phyloP scores from a whole-genome alignment of 2,113 vertebrate species.

The Engystomops pustulosus region DNA sequence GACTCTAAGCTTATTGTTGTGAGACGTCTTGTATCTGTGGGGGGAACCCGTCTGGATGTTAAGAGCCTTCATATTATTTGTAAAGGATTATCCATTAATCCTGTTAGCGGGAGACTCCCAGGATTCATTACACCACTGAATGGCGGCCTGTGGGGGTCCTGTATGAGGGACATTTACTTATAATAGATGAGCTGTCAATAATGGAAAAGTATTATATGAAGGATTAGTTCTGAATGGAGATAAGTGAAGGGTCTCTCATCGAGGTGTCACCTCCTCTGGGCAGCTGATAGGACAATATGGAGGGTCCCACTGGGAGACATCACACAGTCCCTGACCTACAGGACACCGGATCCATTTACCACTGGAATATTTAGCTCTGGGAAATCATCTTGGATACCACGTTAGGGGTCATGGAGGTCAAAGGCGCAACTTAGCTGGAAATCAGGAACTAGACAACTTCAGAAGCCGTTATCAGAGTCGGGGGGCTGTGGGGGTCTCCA shows the following conservation, averaged over 20 bases:
- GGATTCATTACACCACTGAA: background rate
- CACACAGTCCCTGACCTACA: conserved; percentile 9
- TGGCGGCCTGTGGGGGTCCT: no score
- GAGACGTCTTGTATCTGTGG: background rate
- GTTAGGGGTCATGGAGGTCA: conserved; percentile 65
- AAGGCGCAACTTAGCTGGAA: conserved; percentile 61
- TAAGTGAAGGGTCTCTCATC: conserved; percentile 4
- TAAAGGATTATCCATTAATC: conserved; percentile 7
- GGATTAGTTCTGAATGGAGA: conserved; percentile 33
- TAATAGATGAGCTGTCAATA: conserved; percentile 47
- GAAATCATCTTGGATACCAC: conserved; percentile 46
- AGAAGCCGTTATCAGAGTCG: conserved; percentile 7
- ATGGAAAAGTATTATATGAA: background rate
- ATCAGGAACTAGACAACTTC: conserved; percentile 36
- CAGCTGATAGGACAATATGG: conserved; percentile 1
- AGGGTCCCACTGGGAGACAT: conserved; percentile 11
- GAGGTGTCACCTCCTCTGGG: conserved; percentile 18
- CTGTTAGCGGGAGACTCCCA: background rate
- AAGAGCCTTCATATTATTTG: background rate
- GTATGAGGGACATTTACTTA: background rate
- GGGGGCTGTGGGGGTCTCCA: background rate
- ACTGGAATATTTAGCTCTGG: background rate
- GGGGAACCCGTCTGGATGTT: background rate
- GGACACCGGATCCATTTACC: conserved; percentile 34
- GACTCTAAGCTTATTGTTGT: background rate